phyloP scores from a whole-genome alignment of 2,888 invertebrate species.

The Leucophora obtusa region DNA sequence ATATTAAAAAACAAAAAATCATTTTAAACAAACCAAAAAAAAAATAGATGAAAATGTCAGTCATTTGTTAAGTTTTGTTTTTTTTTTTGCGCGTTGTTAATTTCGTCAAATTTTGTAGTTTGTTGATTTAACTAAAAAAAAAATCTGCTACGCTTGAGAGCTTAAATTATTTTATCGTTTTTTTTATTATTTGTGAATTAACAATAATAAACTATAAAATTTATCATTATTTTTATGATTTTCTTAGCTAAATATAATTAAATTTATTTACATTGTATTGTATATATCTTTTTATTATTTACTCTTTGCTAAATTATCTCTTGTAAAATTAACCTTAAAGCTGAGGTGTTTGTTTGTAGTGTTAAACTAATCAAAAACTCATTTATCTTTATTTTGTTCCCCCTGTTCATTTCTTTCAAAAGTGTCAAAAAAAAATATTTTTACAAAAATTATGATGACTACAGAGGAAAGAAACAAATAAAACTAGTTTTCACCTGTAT shows the following conservation, averaged over 20 bases:
- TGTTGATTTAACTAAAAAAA: not conserved
- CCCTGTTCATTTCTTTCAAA: constrained; percentile 31
- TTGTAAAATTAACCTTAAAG: constrained; percentile 2
- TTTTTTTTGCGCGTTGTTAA: not conserved
- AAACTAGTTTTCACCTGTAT: constrained; percentile 51
- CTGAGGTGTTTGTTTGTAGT: constrained; percentile 10
- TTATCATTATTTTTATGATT: not conserved
- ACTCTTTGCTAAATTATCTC: not conserved
- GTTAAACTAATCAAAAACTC: constrained; percentile 53
- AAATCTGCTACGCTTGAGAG: not conserved
- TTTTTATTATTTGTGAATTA: not conserved
- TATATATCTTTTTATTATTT: not conserved
- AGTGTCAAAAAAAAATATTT: constrained; percentile 53
- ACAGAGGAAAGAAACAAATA: constrained; percentile 6
- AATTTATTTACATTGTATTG: not conserved
- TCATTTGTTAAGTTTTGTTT: not conserved
- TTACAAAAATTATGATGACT: constrained; percentile 34
- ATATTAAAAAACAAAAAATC: not conserved
- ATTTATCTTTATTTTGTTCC: constrained; percentile 44
- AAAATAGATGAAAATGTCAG: not conserved
- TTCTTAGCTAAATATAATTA: not conserved
- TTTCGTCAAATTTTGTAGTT: not conserved
- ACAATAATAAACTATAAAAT: not conserved
- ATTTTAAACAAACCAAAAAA: not conserved
- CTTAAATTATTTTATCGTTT: not conserved